phyloP scores from a whole-genome alignment of 2,797 vertebrate genomes.

The Phalloptychus januarius region DNA sequence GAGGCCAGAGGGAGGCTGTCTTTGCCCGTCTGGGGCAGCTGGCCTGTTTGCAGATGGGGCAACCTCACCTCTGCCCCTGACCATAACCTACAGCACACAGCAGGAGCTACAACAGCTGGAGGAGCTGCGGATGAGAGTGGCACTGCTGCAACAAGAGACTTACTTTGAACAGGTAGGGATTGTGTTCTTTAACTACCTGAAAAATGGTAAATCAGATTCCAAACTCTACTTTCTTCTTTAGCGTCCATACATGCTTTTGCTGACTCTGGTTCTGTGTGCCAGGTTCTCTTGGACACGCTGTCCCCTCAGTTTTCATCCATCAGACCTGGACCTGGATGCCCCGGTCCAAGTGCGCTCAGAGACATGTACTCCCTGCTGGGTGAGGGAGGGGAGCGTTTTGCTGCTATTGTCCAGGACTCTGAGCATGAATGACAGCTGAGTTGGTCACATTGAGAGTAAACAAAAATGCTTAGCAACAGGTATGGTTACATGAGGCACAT shows the following conservation, averaged over 20 bases:
- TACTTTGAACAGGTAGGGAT: conserved; percentile 74
- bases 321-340: conserved; percentile 36
- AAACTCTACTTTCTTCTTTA: not conserved
- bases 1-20: conserved; percentile 66
- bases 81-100: conserved; percentile 70
- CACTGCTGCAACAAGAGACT: conserved; percentile 75
- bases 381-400: conserved; percentile 79
- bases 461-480: conserved; percentile 2
- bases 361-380: conserved; percentile 78
- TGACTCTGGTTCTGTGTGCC: conserved; percentile 30
- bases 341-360: conserved; percentile 63
- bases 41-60: conserved; percentile 43
- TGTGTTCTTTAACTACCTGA: not conserved
- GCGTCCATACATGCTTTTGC: not conserved
- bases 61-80: conserved; percentile 52
- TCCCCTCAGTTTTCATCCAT: conserved; percentile 53
- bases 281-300: conserved; percentile 73
- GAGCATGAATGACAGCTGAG: conserved; percentile 64
- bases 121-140: conserved; percentile 70
- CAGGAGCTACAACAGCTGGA: conserved; percentile 76
- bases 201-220: not conserved
- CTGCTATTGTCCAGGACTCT: conserved; percentile 76
- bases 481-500: conserved; percentile 2
- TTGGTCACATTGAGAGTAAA: conserved; percentile 1
- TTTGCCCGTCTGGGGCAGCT: conserved; percentile 58